These are phyloP conservation scores for Leptinotarsa tumamoca DNA, from an alignment of 2,888 invertebrate genomes.

Conservation along the genomic window DNA sequence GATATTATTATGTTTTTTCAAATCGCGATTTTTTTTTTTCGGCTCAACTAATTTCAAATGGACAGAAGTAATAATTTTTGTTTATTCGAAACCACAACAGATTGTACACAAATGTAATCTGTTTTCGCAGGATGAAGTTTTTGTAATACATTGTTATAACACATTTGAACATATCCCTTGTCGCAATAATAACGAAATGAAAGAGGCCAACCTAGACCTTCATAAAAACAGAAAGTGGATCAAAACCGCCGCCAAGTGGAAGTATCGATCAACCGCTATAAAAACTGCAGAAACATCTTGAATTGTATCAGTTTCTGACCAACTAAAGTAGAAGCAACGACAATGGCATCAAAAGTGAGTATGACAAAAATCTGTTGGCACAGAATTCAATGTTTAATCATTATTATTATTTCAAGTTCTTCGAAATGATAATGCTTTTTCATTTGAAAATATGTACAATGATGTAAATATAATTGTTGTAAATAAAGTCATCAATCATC, in stretches of 20 bases:
- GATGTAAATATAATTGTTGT: too few species aligned
- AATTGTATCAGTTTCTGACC: slow-evolving; percentile 54
- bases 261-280: slow-evolving; percentile 44
- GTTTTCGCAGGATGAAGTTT: too few species aligned
- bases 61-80: too few species aligned
- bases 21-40: too few species aligned
- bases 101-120: too few species aligned
- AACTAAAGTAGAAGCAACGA: slow-evolving; percentile 47
- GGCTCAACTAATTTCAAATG: too few species aligned
- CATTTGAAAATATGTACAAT: too few species aligned
- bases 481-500: too few species aligned
- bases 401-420: neutral
- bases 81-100: too few species aligned
- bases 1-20: too few species aligned
- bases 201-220: slow-evolving; percentile 62
- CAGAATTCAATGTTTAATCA: neutral
- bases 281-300: slow-evolving; percentile 47
- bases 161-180: too few species aligned
- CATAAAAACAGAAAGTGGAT: slow-evolving; percentile 62
- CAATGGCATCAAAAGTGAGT: slow-evolving; percentile 60
- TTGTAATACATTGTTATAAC: too few species aligned
- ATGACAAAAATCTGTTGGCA: neutral
- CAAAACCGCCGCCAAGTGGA: slow-evolving; percentile 34
- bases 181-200: neutral
- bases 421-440: neutral